Conservation (phyloP, 2,113 vertebrate genomes). For the Phyllostomus hastatus region DNA sequence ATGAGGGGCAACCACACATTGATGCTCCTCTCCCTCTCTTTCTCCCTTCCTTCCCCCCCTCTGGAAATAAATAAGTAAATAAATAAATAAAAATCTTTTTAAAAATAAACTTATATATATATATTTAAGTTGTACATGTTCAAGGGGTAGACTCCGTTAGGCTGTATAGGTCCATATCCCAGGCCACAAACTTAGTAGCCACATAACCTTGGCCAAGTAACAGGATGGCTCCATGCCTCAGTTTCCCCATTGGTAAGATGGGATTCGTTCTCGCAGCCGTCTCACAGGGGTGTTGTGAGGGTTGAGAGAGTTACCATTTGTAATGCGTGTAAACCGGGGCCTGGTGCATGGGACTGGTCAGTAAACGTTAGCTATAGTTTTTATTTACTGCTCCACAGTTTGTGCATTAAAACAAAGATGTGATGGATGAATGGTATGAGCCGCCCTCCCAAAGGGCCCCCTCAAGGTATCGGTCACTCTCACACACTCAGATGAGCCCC, state of each 20-base stretch:
- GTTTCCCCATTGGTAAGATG: neutral
- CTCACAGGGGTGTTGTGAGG: neutral
- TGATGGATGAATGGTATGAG: neutral
- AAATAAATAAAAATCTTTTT: neutral
- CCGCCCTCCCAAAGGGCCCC: neutral
- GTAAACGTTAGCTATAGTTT: neutral
- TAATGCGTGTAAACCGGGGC: neutral
- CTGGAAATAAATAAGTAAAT: too few species aligned
- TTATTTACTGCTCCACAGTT: neutral
- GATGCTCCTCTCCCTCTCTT: too few species aligned
- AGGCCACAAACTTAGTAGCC: neutral
- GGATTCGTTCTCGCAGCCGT: neutral
- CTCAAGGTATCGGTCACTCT: constrained; percentile 60
- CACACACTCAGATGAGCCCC: constrained; percentile 69
- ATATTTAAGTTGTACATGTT: neutral
- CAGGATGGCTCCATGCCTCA: neutral
- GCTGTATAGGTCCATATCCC: neutral
- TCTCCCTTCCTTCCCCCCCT: too few species aligned
- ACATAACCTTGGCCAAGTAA: neutral
- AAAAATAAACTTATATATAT: neutral
- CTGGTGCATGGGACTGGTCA: neutral
- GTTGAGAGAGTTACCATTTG: neutral
- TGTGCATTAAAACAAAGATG: neutral
- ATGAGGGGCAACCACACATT: too few species aligned
- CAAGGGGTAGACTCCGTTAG: neutral